Conservation (phyloP, 2,113 vertebrate species). For the Limnothrissa miodon region DNA sequence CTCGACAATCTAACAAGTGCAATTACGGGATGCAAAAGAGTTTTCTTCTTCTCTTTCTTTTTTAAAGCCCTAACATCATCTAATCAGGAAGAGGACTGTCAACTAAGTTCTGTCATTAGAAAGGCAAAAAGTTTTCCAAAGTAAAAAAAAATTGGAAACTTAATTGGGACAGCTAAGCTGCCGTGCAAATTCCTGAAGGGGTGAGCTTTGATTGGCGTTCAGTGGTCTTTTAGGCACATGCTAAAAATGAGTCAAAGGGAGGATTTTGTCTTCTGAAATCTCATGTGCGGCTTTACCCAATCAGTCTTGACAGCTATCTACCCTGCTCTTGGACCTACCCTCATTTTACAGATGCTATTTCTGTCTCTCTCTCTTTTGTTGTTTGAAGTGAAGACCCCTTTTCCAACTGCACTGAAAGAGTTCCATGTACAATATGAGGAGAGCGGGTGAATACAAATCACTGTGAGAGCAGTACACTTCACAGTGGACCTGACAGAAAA, state of each 20-base stretch:
- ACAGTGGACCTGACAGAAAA: constrained; percentile 4
- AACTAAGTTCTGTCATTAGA: constrained; percentile 24
- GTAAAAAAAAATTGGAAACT: constrained; percentile 21
- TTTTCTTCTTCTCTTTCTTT: background rate
- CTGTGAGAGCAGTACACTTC: background rate
- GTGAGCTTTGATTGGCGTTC: constrained; percentile 35
- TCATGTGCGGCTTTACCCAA: background rate
- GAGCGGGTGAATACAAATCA: background rate
- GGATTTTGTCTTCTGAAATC: background rate
- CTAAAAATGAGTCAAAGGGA: background rate
- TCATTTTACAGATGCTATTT: background rate
- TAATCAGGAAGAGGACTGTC: constrained; percentile 18
- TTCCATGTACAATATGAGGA: background rate
- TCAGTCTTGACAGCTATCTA: background rate
- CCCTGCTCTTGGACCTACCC: background rate
- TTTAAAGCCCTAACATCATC: constrained; percentile 6
- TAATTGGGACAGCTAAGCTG: constrained; percentile 37
- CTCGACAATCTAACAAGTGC: constrained; percentile 22
- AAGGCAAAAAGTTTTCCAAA: constrained; percentile 22
- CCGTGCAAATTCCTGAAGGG: constrained; percentile 30
- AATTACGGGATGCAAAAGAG: constrained; percentile 23
- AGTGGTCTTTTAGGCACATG: constrained; percentile 1
- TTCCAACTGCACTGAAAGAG: background rate
- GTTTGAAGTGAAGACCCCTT: background rate
- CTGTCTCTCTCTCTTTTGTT: background rate